Percentiles rank a stretch among this genome's conserved stretches.
These are phyloP conservation scores for Callipepla squamata DNA, from an alignment of 2,113 vertebrate species.

Conservation along the genomic window DNA sequence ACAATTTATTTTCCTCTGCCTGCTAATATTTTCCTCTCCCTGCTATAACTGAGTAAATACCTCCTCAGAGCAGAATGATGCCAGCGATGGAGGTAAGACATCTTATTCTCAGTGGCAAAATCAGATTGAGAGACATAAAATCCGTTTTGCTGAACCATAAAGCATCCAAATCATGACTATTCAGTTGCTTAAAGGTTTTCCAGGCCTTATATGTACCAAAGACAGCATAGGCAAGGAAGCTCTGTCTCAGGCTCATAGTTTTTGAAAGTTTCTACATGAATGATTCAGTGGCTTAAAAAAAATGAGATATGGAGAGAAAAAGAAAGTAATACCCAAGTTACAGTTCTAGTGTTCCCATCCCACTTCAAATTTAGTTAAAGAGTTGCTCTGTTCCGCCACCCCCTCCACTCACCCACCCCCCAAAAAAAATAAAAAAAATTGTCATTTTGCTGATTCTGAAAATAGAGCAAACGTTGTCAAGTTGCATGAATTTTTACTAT, in stretches of 20 bases:
- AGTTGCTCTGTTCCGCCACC: background rate
- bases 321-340: background rate
- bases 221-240: background rate
- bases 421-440: background rate
- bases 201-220: background rate
- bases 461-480: background rate
- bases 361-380: background rate
- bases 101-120: background rate
- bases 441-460: background rate
- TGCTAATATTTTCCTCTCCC: background rate
- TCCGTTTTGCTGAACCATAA: background rate
- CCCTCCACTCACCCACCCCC: no score
- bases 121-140: accelerated
- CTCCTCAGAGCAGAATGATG: background rate
- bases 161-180: background rate
- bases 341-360: accelerated
- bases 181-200: background rate
- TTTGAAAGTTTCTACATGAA: background rate
- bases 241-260: background rate
- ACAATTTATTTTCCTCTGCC: background rate
- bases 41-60: background rate
- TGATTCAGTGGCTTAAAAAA: background rate
- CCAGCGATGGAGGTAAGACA: background rate
- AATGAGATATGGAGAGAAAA: background rate
- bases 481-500: background rate